These are phyloP conservation scores for Eumerus sabulonum DNA, from an alignment of 2,888 invertebrate species.

Conservation along the genomic window DNA sequence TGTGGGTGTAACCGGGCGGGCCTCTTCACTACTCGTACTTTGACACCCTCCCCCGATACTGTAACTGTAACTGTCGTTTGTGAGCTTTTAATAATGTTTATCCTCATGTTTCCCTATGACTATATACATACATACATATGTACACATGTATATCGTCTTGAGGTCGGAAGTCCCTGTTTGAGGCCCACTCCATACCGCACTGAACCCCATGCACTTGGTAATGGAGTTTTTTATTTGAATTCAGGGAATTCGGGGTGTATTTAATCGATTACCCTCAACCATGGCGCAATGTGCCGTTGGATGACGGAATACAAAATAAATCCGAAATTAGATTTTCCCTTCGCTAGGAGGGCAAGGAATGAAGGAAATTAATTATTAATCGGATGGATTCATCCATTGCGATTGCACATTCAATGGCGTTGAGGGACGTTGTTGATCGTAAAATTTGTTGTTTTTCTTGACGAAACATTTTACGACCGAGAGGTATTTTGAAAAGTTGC, in stretches of 20 bases:
- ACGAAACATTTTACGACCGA: conserved; percentile 19
- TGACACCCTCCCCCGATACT: too few species aligned
- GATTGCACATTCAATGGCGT: conserved; percentile 34
- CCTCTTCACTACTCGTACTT: too few species aligned
- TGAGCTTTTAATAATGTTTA: conserved; percentile 68
- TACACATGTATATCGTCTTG: neutral
- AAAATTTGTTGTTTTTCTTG: conserved; percentile 11
- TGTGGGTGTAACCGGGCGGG: too few species aligned
- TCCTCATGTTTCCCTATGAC: conserved; percentile 43
- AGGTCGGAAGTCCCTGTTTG: too few species aligned
- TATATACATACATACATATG: neutral
- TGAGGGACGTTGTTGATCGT: conserved; percentile 13
- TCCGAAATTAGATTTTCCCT: conserved; percentile 39
- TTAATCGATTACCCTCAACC: conserved; percentile 43
- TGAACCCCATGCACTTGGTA: conserved; percentile 25
- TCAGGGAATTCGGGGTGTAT: conserved; percentile 25
- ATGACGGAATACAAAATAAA: conserved; percentile 42
- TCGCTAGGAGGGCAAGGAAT: conserved; percentile 12
- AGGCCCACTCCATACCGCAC: conserved; percentile 4
- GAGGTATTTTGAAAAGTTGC: neutral
- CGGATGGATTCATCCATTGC: conserved; percentile 38
- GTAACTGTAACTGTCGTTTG: conserved; percentile 30
- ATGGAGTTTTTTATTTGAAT: conserved; percentile 37
- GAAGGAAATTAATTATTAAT: conserved; percentile 56
- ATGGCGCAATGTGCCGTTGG: neutral